These are phyloP conservation scores for Philaenus spumarius DNA, from an alignment of 1,140 invertebrate species.

Conservation along the genomic window DNA sequence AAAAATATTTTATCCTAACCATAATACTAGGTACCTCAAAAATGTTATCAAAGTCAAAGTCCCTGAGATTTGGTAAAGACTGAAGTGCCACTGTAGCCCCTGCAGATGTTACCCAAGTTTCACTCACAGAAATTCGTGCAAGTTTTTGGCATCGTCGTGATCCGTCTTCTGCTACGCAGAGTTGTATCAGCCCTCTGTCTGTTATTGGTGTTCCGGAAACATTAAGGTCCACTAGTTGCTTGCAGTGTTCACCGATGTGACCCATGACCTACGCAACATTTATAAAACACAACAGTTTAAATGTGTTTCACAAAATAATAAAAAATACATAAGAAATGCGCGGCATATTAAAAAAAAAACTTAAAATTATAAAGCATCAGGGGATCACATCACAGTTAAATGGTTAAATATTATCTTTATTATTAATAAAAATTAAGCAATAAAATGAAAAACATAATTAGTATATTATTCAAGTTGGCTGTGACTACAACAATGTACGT, in stretches of 20 bases:
- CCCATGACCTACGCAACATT: slow-evolving; percentile 27
- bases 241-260: slow-evolving; percentile 30
- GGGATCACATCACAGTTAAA: too few relatives aligned
- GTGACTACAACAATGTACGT: too few relatives aligned
- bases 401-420: too few relatives aligned
- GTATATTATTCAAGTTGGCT: too few relatives aligned
- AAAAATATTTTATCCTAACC: too few relatives aligned
- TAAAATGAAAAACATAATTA: too few relatives aligned
- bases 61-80: slow-evolving; percentile 30
- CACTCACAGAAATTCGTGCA: slow-evolving; percentile 29
- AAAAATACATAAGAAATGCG: too few relatives aligned
- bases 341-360: too few relatives aligned
- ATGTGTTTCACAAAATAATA: too few relatives aligned
- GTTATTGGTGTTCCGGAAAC: slow-evolving; percentile 33
- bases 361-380: too few relatives aligned
- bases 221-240: slow-evolving; percentile 32
- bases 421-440: too few relatives aligned
- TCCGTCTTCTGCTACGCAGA: slow-evolving; percentile 28
- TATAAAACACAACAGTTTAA: too few relatives aligned
- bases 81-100: slow-evolving; percentile 31
- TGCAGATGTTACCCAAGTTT: slow-evolving; percentile 29
- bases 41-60: slow-evolving; percentile 37
- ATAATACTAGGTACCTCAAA: slow-evolving; percentile 28
- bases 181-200: slow-evolving; percentile 31
- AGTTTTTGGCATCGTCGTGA: slow-evolving; percentile 29